Evolutionary conservation across 1,140 invertebrate species (phyloP).

Genomic region (Euwallacea fornicatus): DNA sequence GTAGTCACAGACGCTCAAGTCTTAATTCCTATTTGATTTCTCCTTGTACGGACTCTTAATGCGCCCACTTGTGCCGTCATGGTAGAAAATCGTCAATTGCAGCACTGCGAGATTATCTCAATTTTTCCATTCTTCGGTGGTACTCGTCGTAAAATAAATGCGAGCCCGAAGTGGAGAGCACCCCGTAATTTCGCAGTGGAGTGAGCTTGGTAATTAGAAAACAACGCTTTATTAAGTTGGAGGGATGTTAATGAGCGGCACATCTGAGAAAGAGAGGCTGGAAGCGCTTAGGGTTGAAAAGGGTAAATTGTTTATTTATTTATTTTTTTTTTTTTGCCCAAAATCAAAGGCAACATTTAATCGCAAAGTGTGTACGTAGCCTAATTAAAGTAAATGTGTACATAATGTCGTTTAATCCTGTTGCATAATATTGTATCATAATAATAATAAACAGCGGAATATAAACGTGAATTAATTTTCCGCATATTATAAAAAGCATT

Average conservation of each 20-base stretch:
- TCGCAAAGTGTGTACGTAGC: too few relatives aligned
- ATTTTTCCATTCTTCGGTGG: too few relatives aligned
- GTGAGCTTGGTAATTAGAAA: constrained; percentile 16
- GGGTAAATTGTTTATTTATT: constrained; percentile 8
- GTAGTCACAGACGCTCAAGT: constrained; percentile 16
- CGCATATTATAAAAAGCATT: too few relatives aligned
- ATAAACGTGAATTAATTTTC: too few relatives aligned
- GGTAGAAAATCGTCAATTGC: background rate
- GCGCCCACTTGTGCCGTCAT: constrained; percentile 4
- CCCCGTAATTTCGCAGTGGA: constrained; percentile 11
- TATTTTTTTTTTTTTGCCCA: background rate
- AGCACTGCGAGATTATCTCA: background rate
- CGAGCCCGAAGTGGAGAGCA: background rate
- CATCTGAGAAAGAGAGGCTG: constrained; percentile 7
- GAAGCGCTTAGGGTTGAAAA: constrained; percentile 7
- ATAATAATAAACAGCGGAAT: too few relatives aligned
- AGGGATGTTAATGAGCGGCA: constrained; percentile 13
- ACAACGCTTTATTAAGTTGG: constrained; percentile 20
- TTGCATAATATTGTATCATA: too few relatives aligned
- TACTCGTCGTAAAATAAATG: too few relatives aligned
- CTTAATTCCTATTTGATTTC: constrained; percentile 27
- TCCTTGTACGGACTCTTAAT: constrained; percentile 20
- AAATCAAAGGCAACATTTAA: too few relatives aligned
- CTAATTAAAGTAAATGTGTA: too few relatives aligned
- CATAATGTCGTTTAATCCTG: too few relatives aligned